A percentile compares a stretch with the other conserved stretches of the same genome.
These are phyloP conservation scores for Lysandra bellargus DNA, from an alignment of 2,888 invertebrate genomes.

Conservation along the genomic window DNA sequence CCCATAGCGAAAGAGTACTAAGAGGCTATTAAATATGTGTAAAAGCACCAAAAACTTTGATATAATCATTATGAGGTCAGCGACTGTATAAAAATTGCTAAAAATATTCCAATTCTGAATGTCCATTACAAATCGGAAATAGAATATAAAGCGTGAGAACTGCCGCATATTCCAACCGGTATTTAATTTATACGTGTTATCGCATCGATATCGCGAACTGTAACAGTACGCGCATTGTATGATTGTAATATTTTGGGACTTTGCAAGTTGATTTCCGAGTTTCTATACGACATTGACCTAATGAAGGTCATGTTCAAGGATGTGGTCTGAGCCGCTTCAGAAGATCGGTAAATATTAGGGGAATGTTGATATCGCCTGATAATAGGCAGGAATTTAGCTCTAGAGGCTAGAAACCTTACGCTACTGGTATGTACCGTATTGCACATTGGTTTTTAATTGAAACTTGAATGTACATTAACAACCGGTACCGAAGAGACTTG, in stretches of 20 bases:
- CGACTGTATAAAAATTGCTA: slow-evolving; percentile 3
- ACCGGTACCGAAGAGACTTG: slow-evolving; percentile 9
- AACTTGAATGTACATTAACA: not conserved
- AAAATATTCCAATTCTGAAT: slow-evolving; percentile 19
- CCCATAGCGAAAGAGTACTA: too few species aligned
- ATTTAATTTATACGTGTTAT: slow-evolving; percentile 24
- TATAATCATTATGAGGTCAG: not conserved
- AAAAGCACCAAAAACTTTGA: not conserved
- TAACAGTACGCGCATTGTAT: slow-evolving; percentile 25
- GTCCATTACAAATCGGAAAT: slow-evolving; percentile 17
- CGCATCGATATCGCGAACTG: slow-evolving; percentile 15
- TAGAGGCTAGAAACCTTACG: not conserved
- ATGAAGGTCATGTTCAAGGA: not conserved
- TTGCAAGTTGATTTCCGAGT: slow-evolving; percentile 6
- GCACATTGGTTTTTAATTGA: slow-evolving; percentile 2
- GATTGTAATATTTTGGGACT: slow-evolving; percentile 11
- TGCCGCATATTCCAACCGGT: slow-evolving; percentile 10
- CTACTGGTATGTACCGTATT: not conserved
- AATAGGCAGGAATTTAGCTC: not conserved
- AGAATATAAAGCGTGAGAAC: slow-evolving; percentile 28
- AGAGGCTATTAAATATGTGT: not conserved
- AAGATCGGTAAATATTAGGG: not conserved
- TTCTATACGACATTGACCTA: slow-evolving; percentile 20
- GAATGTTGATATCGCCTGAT: too few species aligned
- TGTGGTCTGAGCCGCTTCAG: not conserved